Conservation (phyloP, 2,113 vertebrate species). For the Pteronura brasiliensis region DNA sequence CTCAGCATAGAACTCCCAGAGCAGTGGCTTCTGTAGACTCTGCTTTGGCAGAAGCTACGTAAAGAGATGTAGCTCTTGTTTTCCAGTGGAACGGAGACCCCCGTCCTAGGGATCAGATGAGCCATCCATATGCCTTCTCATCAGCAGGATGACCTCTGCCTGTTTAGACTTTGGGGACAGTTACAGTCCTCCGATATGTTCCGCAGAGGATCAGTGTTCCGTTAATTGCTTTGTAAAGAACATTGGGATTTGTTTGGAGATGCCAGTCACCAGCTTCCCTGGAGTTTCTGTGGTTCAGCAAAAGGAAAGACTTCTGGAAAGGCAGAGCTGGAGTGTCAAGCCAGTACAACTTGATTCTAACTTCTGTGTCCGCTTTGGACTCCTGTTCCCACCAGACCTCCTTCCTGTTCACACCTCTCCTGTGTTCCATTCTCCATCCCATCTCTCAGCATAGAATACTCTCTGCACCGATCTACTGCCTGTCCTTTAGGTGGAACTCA, state of each 20-base stretch:
- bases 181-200: neutral
- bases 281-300: neutral
- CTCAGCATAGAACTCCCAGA: neutral
- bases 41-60: neutral
- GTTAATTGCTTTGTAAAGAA: neutral
- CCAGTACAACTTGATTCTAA: neutral
- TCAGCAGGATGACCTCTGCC: neutral
- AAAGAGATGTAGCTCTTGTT: neutral
- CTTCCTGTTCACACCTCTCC: neutral
- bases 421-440: neutral
- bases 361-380: neutral
- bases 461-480: neutral
- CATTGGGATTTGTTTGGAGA: neutral
- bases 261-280: neutral
- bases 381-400: neutral
- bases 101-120: neutral
- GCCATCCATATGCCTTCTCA: neutral
- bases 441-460: neutral
- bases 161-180: neutral
- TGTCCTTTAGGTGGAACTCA: neutral
- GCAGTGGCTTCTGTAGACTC: neutral
- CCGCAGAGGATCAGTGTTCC: neutral
- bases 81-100: neutral
- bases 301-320: neutral
- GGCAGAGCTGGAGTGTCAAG: neutral